These are phyloP conservation scores for Cottoperca gobio DNA, from an alignment of 2,797 vertebrate species.

Conservation along the genomic window DNA sequence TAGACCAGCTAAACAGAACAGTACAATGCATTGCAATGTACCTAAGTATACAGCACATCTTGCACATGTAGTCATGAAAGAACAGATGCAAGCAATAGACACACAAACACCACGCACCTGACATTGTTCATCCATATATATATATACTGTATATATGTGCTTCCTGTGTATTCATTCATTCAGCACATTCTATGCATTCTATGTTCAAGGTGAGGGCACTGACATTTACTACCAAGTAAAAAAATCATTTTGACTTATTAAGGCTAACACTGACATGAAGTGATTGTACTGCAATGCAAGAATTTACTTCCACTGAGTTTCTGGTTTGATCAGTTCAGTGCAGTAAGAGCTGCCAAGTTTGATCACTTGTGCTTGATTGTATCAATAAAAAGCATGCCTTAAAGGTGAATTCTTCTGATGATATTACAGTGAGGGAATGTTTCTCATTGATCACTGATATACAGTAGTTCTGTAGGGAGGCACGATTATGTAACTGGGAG, in stretches of 20 bases:
- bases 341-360: background rate
- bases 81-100: background rate
- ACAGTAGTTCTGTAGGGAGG: background rate
- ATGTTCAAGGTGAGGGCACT: background rate
- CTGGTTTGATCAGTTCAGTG: background rate
- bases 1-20: background rate
- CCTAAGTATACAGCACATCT: background rate
- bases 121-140: background rate
- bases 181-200: background rate
- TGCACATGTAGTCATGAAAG: background rate
- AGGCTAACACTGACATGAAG: background rate
- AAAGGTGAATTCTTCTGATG: background rate
- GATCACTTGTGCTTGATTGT: background rate
- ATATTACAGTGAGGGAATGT: background rate
- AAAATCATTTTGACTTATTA: background rate
- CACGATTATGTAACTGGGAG: constrained; percentile 14
- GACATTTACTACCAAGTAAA: background rate
- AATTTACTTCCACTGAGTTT: background rate
- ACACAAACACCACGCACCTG: background rate
- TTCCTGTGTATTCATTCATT: background rate
- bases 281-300: background rate
- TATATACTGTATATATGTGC: background rate
- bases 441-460: background rate
- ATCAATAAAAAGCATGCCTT: background rate
- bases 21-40: background rate